Conservation (phyloP, 2,113 vertebrate species). For the Girardinichthys multiradiatus region DNA sequence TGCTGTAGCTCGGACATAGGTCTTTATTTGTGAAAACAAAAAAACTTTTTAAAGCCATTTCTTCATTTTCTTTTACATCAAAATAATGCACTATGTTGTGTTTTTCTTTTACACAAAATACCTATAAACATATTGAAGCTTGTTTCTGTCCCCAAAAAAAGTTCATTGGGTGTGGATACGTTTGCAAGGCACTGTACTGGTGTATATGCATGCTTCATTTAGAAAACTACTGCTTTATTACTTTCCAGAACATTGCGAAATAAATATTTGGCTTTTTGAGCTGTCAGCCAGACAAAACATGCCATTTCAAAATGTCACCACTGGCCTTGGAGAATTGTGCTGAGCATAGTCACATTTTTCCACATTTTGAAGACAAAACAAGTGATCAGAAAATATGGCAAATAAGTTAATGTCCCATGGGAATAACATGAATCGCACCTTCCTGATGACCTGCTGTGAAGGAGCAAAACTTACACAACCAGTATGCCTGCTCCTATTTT, state of each 20-base stretch:
- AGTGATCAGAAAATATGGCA: background rate
- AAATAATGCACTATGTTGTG: too few species aligned
- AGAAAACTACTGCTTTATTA: background rate
- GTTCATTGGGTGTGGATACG: background rate
- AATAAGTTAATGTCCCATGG: background rate
- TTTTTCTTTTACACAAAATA: too few species aligned
- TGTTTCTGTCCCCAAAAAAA: too few species aligned
- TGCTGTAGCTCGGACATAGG: too few species aligned
- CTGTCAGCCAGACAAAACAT: background rate
- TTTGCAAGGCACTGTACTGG: background rate
- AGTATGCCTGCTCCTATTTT: background rate
- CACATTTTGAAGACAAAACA: background rate
- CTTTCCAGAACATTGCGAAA: background rate
- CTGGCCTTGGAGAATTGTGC: background rate
- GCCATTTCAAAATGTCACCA: background rate
- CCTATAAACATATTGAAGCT: background rate
- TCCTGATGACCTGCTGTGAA: background rate
- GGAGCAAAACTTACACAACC: slow-evolving; percentile 6
- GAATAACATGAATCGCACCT: background rate
- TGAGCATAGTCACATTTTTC: background rate
- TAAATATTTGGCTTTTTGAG: slow-evolving; percentile 4
- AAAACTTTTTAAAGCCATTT: too few species aligned
- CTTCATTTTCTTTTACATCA: too few species aligned
- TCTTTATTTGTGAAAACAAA: too few species aligned
- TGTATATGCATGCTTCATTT: background rate